Conservation (phyloP, 2,888 invertebrate species). For the Synanthedon vespiformis region DNA sequence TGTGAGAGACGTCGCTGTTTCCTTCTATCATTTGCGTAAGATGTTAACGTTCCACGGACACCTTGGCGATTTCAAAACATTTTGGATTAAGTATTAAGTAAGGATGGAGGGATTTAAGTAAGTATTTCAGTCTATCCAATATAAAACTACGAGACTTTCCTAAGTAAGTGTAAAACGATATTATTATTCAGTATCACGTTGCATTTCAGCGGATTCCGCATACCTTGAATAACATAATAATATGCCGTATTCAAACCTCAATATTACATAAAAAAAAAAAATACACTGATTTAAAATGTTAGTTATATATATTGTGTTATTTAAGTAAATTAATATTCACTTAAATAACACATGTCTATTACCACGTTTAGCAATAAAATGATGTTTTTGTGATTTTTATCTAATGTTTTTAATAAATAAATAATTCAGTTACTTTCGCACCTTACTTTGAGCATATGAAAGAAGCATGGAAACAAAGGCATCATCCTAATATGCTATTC, state of each 20-base stretch:
- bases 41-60: slow-evolving; percentile 64
- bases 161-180: no score
- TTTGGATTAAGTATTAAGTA: slow-evolving; percentile 73
- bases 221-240: no score
- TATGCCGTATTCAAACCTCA: no score
- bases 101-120: slow-evolving; percentile 67
- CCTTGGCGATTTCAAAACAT: slow-evolving; percentile 65
- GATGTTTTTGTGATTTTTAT: not conserved
- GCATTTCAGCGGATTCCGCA: no score
- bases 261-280: no score
- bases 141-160: no score
- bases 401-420: not conserved
- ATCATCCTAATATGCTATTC: slow-evolving; percentile 73
- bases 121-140: slow-evolving; percentile 9
- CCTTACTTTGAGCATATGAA: slow-evolving; percentile 78
- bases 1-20: slow-evolving; percentile 73
- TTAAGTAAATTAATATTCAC: no score
- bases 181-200: no score
- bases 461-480: slow-evolving; percentile 72
- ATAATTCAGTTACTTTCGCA: slow-evolving; percentile 62
- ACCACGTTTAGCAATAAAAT: no score
- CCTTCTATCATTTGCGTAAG: slow-evolving; percentile 68
- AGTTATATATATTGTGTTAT: no score
- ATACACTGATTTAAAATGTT: no score
- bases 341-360: no score